Percentiles rank a stretch among this genome's conserved stretches.
Conservation (phyloP, 2,797 vertebrate genomes). For the Enteromius argenteus region DNA sequence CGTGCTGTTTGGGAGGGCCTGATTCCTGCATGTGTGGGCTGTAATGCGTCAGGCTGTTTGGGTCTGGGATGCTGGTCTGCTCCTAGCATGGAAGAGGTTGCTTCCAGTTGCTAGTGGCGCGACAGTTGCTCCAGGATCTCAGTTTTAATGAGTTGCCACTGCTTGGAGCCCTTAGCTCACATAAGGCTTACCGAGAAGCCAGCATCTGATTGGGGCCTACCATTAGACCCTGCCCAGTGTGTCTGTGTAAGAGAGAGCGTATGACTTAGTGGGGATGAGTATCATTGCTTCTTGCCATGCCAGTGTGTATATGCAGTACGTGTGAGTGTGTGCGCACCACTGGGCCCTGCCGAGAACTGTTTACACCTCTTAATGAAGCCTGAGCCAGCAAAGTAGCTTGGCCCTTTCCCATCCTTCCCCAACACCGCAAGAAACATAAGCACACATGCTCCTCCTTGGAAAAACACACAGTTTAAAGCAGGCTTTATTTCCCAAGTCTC, state of each 20-base stretch:
- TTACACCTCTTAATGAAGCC: conserved; percentile 79
- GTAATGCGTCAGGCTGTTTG: conserved; percentile 54
- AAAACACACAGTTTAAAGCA: conserved; percentile 66
- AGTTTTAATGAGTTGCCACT: conserved; percentile 78
- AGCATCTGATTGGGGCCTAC: conserved; percentile 74
- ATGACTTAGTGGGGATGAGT: conserved; percentile 32
- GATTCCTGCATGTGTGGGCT: conserved; percentile 68
- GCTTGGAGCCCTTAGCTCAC: conserved; percentile 78
- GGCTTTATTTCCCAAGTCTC: conserved; percentile 78
- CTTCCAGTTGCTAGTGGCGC: conserved; percentile 70
- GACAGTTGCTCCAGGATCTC: conserved; percentile 80
- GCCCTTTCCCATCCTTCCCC: conserved; percentile 74
- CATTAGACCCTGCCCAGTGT: conserved; percentile 48
- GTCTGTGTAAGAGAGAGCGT: conserved; percentile 43
- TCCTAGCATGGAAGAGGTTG: conserved; percentile 73
- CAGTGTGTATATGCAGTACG: conserved; percentile 16
- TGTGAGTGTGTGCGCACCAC: conserved; percentile 51
- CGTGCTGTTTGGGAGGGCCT: conserved; percentile 31
- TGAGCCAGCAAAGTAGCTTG: conserved; percentile 69
- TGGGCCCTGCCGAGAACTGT: conserved; percentile 70
- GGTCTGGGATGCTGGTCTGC: conserved; percentile 64
- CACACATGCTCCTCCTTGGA: conserved; percentile 61
- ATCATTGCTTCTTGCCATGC: conserved; percentile 37
- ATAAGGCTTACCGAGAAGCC: conserved; percentile 73
- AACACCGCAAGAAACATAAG: conserved; percentile 67